Base-by-base conservation (phyloP, 2,888 invertebrate genomes). In the Vannuccia rotundouncinata region DNA sequence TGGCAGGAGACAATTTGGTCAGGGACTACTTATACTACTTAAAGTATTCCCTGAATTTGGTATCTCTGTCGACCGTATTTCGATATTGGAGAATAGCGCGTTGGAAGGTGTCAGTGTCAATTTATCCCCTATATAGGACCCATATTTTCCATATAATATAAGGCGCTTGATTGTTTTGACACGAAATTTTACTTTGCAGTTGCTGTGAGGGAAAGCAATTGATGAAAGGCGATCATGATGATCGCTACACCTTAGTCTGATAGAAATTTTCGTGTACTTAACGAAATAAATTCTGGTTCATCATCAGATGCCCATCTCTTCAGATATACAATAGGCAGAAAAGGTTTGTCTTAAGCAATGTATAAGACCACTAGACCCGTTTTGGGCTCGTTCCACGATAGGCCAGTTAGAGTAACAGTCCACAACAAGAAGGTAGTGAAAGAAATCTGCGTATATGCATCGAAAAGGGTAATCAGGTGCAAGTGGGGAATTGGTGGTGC, bases 121-220 rank as follows among this genome's bases (percentile, higher is more conserved):
- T 76, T 17, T 28, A 5, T 2, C 80, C 79, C n/a, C n/a, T n/a
- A n/a, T n/a, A n/a, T 80, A 31, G 31, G 30, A 27, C n/a, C 30
- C 80, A 0, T 84, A 83, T 78, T 84, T 85, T 80, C 84, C 82
- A n/a, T 82, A 82, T n/a, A 45, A 10, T 5, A 84, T 82, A 1
- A 84, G 80, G 22, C 84, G 82, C 60, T 84, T 83, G 0, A 84
- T 80, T 1, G 84, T 84, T 74, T 84, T 84, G 0, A 84, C 83
- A 0, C 83, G 83, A 29, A 84, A 74, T 73, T 84, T 84, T 0
- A 83, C 84, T 0, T 83, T 22, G 73, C 73, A 84, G 78, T 84
- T 84, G 78, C 83, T 84, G 80, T 84, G 84, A 1, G 83, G 83
- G 74, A 82, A 84, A 5, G 83, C 83, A 0, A 84, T 84, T 0